These are phyloP conservation scores for Agonopterix subpropinquella DNA, from an alignment of 2,888 invertebrate species.

Conservation along the genomic window DNA sequence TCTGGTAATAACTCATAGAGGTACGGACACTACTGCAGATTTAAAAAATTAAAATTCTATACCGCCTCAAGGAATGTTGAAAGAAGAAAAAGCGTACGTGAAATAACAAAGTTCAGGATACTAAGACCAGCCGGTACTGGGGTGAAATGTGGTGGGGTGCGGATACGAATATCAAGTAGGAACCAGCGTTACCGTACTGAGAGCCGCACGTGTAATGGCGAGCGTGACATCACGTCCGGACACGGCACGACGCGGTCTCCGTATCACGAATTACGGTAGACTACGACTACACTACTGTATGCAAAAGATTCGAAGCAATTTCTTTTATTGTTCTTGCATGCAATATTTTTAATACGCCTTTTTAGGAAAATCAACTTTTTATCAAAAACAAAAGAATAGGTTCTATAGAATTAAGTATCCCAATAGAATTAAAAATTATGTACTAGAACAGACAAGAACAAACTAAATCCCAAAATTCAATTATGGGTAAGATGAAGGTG, in stretches of 20 bases:
- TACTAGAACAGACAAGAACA: no score
- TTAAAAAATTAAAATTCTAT: no score
- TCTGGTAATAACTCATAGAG: no score
- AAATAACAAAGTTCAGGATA: slow-evolving; percentile 58
- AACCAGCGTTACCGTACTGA: slow-evolving; percentile 11
- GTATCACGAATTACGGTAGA: slow-evolving; percentile 36
- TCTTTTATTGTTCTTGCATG: no score
- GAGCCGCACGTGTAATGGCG: slow-evolving; percentile 40
- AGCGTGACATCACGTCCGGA: slow-evolving; percentile 53
- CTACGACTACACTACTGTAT: slow-evolving; percentile 30
- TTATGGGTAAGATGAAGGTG: no score
- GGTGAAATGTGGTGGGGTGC: slow-evolving; percentile 57
- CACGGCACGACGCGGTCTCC: slow-evolving; percentile 27
- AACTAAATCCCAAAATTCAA: no score
- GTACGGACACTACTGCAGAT: no score
- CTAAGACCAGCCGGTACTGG: slow-evolving; percentile 49
- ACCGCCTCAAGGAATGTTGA: background rate
- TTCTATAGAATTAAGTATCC: no score
- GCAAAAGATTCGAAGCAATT: slow-evolving; percentile 15
- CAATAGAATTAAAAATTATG: no score
- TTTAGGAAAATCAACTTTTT: no score
- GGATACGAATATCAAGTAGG: slow-evolving; percentile 56
- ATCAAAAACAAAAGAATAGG: no score
- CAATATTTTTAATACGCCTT: no score
- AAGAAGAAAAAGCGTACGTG: slow-evolving; percentile 33